A percentile compares a stretch with the other conserved stretches of the same genome.
Evolutionary conservation across 1,140 invertebrate genomes (phyloP).

Genomic region (Holcopasites calliopsidis): DNA sequence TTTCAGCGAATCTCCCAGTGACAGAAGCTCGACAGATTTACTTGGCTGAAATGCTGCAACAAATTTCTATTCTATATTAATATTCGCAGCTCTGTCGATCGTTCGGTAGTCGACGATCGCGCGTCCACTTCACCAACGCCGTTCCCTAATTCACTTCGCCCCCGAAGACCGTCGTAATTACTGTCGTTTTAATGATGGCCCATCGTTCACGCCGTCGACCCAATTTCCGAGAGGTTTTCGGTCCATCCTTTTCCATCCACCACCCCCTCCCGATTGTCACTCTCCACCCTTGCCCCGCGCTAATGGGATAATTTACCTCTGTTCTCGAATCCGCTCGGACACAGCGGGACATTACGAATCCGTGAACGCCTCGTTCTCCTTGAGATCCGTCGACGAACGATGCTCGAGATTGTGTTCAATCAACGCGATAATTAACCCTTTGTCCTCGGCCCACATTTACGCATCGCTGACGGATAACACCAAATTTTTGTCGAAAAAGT

Average conservation of each 20-base stretch:
- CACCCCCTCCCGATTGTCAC: not conserved
- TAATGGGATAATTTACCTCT: not conserved
- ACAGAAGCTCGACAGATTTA: too few species aligned
- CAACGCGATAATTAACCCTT: slow-evolving; percentile 4
- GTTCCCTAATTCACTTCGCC: slow-evolving; percentile 22
- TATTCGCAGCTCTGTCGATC: not conserved
- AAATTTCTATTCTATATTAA: too few species aligned
- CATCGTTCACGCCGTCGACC: slow-evolving; percentile 33
- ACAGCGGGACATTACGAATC: not conserved
- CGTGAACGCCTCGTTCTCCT: not conserved
- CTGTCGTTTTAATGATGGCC: slow-evolving; percentile 42
- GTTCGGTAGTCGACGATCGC: slow-evolving; percentile 9
- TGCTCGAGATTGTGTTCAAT: slow-evolving; percentile 10
- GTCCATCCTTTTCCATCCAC: not conserved
- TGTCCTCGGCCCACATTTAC: slow-evolving; percentile 10
- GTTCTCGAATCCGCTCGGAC: not conserved
- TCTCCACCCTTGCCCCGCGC: not conserved
- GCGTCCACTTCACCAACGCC: slow-evolving; percentile 10
- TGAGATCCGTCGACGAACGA: not conserved
- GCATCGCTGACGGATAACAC: not conserved
- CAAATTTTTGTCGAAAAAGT: not conserved
- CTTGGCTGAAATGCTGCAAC: too few species aligned
- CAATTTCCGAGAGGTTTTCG: slow-evolving; percentile 33
- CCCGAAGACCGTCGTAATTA: slow-evolving; percentile 29
- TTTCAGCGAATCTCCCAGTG: too few species aligned